phyloP scores from a whole-genome alignment of 2,113 vertebrate genomes.

The Rhabdornis inornatus region DNA sequence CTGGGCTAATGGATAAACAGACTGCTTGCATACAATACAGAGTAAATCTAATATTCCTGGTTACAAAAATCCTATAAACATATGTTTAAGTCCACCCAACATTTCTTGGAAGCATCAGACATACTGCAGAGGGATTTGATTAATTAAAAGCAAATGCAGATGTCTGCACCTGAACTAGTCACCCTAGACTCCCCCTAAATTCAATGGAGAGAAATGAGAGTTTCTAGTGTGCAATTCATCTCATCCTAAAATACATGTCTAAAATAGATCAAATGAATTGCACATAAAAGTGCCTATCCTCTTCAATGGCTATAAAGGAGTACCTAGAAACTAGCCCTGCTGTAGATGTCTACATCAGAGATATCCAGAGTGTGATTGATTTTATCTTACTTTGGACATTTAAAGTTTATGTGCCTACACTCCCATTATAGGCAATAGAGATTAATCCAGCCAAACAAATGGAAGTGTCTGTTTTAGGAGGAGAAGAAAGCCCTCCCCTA shows the following conservation, averaged over 20 bases:
- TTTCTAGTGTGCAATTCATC: conserved; percentile 50
- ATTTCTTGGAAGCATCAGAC: neutral
- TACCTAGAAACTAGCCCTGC: conserved; percentile 8
- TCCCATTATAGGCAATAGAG: neutral
- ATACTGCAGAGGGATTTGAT: neutral
- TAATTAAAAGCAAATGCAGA: conserved; percentile 50
- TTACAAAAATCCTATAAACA: neutral
- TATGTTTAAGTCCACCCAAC: neutral
- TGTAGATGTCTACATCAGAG: conserved; percentile 26
- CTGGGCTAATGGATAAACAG: neutral
- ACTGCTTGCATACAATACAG: neutral
- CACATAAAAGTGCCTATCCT: conserved; percentile 53
- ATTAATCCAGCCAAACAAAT: neutral
- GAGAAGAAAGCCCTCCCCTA: neutral
- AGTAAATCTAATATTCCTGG: neutral
- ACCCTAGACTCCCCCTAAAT: conserved; percentile 43
- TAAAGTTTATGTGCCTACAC: neutral
- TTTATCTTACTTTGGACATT: conserved; percentile 15
- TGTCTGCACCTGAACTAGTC: conserved; percentile 51
- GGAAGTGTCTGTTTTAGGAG: neutral
- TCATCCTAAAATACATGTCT: conserved; percentile 49
- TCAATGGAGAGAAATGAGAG: conserved; percentile 47
- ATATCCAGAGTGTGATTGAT: conserved; percentile 23
- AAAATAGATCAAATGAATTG: conserved; percentile 65
- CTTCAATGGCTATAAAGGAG: conserved; percentile 30